Base-by-base conservation (phyloP, 1,140 invertebrate species). In the Telenomus remus region DNA sequence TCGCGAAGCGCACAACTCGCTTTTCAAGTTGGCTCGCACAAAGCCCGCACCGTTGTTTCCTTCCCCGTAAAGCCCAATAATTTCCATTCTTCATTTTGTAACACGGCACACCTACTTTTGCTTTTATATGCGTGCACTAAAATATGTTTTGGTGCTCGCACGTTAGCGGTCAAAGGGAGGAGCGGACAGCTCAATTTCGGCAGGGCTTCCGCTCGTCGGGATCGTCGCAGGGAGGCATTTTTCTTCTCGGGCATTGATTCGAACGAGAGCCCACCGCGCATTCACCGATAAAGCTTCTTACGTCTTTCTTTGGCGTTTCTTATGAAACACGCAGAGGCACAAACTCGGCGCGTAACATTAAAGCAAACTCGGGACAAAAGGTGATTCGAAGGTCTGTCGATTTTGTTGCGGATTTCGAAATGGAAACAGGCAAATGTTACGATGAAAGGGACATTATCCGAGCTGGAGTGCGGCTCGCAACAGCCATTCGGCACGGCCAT, bases 181-280 rank as follows among this genome's bases (percentile, higher is more conserved):
- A 54, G 1, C 74, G 54, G 60, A 75, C 72, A 79, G 81, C 75
- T 82, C 75, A 79, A 82, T 82, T 79, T 81, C 72, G 71, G 43
- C 46, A 27, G 56, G 76, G 59, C 50, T 66, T 64, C 39, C 37
- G 55, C 46, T 49, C 39, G 43, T 43, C 63, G 37, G 33, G 55
- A 39, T 49, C 39, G 43, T 43, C 63, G 37, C 15, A 43, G 59
- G 8, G 13, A 59, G 55, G n/a, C 74, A 63, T 55, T 79, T 68
- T 68, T 54, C 57, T 77, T 59, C 47, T 15, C 50, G 15, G 46
- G 34, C 54, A 68, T 63, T 68, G 50, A 71, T 68, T 70, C 66
- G 35, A 49, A 37, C 46, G 35, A 33, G 65, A 27, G 19, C 19
- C 19, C 2, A 27, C 19, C 19, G 19, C 19, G 55, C 27, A 64